Evolutionary conservation across 2,888 invertebrate species (phyloP).

Genomic region (Stictocephala bisonia): DNA sequence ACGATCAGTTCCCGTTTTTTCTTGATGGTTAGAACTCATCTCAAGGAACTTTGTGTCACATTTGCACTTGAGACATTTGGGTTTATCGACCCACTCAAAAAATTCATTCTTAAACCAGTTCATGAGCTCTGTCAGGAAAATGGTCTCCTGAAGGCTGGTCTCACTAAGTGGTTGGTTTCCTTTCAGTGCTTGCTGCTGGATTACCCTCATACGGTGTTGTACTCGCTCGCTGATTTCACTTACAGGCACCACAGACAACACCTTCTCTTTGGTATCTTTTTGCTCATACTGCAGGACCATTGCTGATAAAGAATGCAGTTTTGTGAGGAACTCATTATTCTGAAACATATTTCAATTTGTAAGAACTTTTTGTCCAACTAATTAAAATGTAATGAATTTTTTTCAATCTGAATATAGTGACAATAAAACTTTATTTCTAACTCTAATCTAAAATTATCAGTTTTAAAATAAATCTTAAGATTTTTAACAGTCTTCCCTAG

Average conservation of each 20-base stretch:
- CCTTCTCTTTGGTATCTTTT: constrained; percentile 72
- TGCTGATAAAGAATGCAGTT: constrained; percentile 67
- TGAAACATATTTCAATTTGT: constrained; percentile 59
- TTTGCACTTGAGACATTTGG: constrained; percentile 78
- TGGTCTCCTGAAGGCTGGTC: constrained; percentile 75
- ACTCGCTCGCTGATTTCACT: constrained; percentile 74
- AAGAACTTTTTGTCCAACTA: constrained; percentile 63
- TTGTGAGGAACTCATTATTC: constrained; percentile 63
- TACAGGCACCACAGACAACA: constrained; percentile 76
- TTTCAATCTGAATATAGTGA: no score
- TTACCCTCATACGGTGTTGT: constrained; percentile 68
- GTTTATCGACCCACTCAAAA: constrained; percentile 90
- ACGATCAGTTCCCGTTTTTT: constrained; percentile 68
- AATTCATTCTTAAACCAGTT: constrained; percentile 94
- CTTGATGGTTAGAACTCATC: constrained; percentile 64
- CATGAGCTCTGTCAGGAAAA: constrained; percentile 79
- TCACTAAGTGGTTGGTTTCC: constrained; percentile 60
- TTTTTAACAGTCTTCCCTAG: no score
- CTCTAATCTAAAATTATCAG: no score
- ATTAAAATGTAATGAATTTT: no score
- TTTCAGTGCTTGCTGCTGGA: constrained; percentile 42
- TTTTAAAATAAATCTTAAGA: no score
- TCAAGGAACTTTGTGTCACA: constrained; percentile 67
- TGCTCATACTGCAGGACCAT: constrained; percentile 78
- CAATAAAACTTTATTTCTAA: no score